A percentile compares a stretch with the other conserved stretches of the same genome.
Conservation (phyloP, 2,888 invertebrate species). For the Leucoma salicis region DNA sequence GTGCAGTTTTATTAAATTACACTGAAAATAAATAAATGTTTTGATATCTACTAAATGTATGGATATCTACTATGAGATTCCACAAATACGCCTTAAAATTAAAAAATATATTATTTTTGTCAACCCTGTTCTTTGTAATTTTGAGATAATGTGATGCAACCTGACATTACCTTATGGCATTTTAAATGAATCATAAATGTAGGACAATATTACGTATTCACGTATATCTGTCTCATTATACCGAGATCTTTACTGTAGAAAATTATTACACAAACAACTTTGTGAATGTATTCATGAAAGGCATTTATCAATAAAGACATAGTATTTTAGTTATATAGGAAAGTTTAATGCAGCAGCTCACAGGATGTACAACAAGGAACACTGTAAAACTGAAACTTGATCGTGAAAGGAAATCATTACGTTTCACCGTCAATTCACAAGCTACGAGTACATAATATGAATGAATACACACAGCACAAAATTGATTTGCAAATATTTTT, state of each 20-base stretch:
- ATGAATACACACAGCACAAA: too few relatives aligned
- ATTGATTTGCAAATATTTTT: too few relatives aligned
- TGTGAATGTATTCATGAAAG: neutral
- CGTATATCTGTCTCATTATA: constrained; percentile 1
- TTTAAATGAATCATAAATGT: constrained; percentile 18
- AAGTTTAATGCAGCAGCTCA: constrained; percentile 7
- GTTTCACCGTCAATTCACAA: constrained; percentile 27
- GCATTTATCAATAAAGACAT: neutral
- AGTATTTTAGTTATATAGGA: neutral
- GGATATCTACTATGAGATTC: too few relatives aligned
- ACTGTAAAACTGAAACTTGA: constrained; percentile 25
- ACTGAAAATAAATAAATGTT: too few relatives aligned
- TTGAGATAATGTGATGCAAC: constrained; percentile 13
- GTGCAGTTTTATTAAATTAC: too few relatives aligned
- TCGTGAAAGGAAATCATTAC: constrained; percentile 35
- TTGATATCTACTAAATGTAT: too few relatives aligned
- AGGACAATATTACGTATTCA: constrained; percentile 9
- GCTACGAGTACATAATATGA: too few relatives aligned
- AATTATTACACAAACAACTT: neutral
- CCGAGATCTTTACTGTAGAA: neutral
- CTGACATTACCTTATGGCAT: constrained; percentile 22
- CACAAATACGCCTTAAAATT: too few relatives aligned
- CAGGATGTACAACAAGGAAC: constrained; percentile 35
- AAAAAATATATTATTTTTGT: too few relatives aligned
- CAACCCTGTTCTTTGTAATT: neutral